Evolutionary conservation across 2,797 vertebrate species (phyloP), one percentile per base, ranked within the genome.

Genomic region (Sphenopsis melanotis): DNA sequence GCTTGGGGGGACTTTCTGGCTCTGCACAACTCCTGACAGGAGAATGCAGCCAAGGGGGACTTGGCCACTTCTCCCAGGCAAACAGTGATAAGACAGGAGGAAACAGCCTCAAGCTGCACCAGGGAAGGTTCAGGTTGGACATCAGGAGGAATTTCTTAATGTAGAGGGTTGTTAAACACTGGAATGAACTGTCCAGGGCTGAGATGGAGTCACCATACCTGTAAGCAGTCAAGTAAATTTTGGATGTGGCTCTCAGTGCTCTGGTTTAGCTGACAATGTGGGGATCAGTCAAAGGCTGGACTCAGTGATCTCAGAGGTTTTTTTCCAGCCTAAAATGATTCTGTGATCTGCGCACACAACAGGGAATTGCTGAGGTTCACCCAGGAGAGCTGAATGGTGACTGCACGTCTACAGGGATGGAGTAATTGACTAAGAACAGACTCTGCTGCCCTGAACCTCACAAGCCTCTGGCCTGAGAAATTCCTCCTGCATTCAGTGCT

Each of bases 1-100:
- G 8, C 11, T 37, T 4, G 1, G 22, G 13, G 15, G 2, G 0
- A 21, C 6, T 10, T 30, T 42, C 4, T 42, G 1, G 3, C 27
- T 41, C 11, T 63, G 5, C 17, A 37, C 16, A 42, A 5, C 2
- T 61, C 22, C 47, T 36, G 34, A 18, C 4, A 37, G 27, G 23
- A 69, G 3, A 4, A 4, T 5, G 18, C 7, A 49, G 15, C 8
- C 14, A 32, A 26, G 15, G 11, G 36, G 7, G 9, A 10, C 2
- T 61, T 19, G 16, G 8, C 4, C 15, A n/a, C 23, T 63, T 76
- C 63, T 63, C 27, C 16, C 11, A 42, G 19, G 32, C 9, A 36
- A 7, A 9, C 32, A 24, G 5, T 14, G 34, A 10, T 15, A 13
- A 27, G 22, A 32, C 30, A 47, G 32, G 26, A 61, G 10, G 11